Base-by-base conservation (phyloP, 2,797 vertebrate species). In the Notolabrus celidotus region DNA sequence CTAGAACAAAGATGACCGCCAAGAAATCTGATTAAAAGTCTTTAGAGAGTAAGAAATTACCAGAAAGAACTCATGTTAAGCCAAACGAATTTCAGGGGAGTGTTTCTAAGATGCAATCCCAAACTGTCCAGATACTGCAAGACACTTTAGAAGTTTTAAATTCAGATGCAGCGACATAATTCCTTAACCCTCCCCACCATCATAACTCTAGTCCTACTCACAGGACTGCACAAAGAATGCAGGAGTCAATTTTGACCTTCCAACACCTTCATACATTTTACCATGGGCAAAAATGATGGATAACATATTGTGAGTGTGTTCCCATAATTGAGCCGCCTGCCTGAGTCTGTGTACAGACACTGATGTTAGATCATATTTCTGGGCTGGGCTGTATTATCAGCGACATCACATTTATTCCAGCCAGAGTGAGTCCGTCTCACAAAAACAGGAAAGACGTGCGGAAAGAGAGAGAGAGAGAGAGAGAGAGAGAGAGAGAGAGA, bases 371-470 rank as follows among this genome's bases (percentile, higher is more conserved):
- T 45, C 53, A 59, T 23, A 46, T 29, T 49, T 53, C 54, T 49
- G 11, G 16, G 25, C 51, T 38, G 1, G 10, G 16, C 31, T 25
- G 56, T 20, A 14, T 54, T 66, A 68, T 78, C 64, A 49, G 42
- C 20, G 20, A 25, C 63, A 68, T 65, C 55, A 33, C 60, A 58
- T 74, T 41, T 46, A 38, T 77, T 61, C 49, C 46, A 60, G 79
- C 68, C 69, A n/a, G 34, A 56, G 27, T 34, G 50, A 25, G 34
- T 14, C 61, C 15, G 17, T 70, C 25, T 53, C 55, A 49, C 54
- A 65, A 86, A 86, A 90, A 90, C 86, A 92, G 86, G 88, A 90
- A 85, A 79, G 70, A 73, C 23, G 11, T 69, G 73, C 70, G 82
- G 78, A 80, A 82, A 79, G 65, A 36, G 12, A 36, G 34, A 36